A percentile compares a stretch with the other conserved stretches of the same genome.
Conservation (phyloP, 2,888 invertebrate species). For the Quadroppia sp. region DNA sequence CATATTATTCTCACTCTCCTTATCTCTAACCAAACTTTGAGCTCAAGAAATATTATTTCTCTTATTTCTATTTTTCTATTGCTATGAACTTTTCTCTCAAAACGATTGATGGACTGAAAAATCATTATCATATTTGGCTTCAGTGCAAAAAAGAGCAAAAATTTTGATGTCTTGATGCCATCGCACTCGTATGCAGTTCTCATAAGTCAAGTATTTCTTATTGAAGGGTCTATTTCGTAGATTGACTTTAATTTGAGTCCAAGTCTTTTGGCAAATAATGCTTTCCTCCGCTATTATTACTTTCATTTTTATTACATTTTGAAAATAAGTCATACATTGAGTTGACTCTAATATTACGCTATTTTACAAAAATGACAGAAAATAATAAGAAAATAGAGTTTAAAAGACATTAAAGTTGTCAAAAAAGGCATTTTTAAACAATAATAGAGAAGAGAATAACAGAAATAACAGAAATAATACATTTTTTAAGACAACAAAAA, state of each 20-base stretch:
- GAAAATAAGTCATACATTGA: conserved; percentile 24
- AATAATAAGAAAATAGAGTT: conserved; percentile 17
- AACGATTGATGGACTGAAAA: conserved; percentile 20
- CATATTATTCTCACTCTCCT: background rate
- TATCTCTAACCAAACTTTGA: background rate
- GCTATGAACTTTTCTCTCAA: background rate
- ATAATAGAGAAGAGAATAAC: background rate
- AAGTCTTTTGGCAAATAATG: conserved; percentile 25
- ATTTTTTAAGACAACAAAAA: conserved; percentile 22
- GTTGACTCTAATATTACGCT: background rate
- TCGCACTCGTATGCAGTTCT: background rate
- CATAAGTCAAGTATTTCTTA: background rate
- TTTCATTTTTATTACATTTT: conserved; percentile 29
- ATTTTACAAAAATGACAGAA: conserved; percentile 11
- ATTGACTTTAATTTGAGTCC: conserved; percentile 19
- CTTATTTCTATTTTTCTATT: background rate
- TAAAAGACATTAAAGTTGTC: background rate
- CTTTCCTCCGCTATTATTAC: conserved; percentile 22
- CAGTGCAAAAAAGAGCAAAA: conserved; percentile 14
- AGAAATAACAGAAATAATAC: conserved; percentile 13
- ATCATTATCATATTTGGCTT: conserved; percentile 22
- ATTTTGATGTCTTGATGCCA: conserved; percentile 9
- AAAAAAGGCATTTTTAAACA: conserved; percentile 10
- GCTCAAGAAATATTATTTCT: background rate
- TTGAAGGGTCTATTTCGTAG: background rate